Percentiles rank a stretch among this genome's conserved stretches.
These are phyloP conservation scores for Cavia porcellus DNA, from an alignment of 2,113 vertebrate species.

Conservation along the genomic window DNA sequence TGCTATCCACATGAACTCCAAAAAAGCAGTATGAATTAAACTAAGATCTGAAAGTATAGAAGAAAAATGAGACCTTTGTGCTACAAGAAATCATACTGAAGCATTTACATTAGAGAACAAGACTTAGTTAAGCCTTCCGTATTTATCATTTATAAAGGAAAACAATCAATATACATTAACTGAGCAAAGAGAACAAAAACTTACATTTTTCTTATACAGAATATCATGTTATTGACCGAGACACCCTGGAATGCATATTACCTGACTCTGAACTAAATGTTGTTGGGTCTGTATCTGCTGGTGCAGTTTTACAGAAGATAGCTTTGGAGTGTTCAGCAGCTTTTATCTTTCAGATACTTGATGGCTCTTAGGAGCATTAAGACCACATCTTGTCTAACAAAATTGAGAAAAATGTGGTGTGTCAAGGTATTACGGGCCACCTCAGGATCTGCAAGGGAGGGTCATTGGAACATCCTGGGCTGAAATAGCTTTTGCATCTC, in stretches of 20 bases:
- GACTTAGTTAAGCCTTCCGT: conserved; percentile 83
- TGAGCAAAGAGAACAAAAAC: conserved; percentile 88
- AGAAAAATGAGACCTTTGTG: conserved; percentile 72
- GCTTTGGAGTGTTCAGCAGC: conserved; percentile 81
- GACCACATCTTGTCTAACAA: conserved; percentile 83
- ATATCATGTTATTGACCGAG: conserved; percentile 89
- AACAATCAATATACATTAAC: conserved; percentile 94
- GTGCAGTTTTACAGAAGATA: conserved; percentile 82
- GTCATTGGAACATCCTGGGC: conserved; percentile 67
- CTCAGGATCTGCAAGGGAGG: conserved; percentile 58
- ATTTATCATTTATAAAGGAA: conserved; percentile 85
- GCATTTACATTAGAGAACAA: conserved; percentile 83
- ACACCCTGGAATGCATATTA: conserved; percentile 85
- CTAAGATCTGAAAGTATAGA: conserved; percentile 16
- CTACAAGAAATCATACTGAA: conserved; percentile 74
- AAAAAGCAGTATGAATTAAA: conserved; percentile 50
- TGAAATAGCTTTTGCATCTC: conserved; percentile 66
- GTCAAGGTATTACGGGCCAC: conserved; percentile 67
- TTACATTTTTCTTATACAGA: conserved; percentile 86
- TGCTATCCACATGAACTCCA: neutral
- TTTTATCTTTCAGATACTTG: conserved; percentile 90
- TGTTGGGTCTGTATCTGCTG: conserved; percentile 81
- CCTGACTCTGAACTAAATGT: conserved; percentile 86
- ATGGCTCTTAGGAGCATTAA: conserved; percentile 87
- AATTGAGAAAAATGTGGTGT: conserved; percentile 77